Base-by-base conservation (phyloP, 2,888 invertebrate genomes). In the Zhuqinia jingwanae region DNA sequence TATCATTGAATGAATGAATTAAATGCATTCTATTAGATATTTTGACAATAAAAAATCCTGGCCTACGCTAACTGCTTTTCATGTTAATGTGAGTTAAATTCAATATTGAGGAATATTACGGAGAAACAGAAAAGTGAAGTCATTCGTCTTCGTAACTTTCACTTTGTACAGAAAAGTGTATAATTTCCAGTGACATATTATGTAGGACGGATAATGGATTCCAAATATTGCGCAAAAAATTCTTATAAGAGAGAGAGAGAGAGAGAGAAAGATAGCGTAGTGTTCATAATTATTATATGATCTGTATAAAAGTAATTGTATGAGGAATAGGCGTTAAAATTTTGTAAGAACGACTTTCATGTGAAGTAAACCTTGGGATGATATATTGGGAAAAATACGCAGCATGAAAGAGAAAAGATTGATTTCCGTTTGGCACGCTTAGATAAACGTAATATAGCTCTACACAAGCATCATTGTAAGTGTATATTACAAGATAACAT, bases 341-440 rank as follows among this genome's bases (percentile, higher is more conserved):
- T n/a, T n/a, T n/a, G n/a, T n/a, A n/a, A n/a, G n/a, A n/a, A n/a
- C n/a, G n/a, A n/a, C n/a, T n/a, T n/a, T n/a, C n/a, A n/a, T 30
- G n/a, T 63, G 36, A n/a, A 65, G n/a, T 36, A 30, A 76, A 76
- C 36, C 36, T 45, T 58, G 42, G 11, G 22, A 65, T 80, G 53
- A 80, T 70, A 63, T 68, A 56, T 58, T 27, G 22, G 60, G 13
- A 25, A 65, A 25, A 45, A 22, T 47, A 25, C 27, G 8, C 15
- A 58, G 68, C 20, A 65, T 81, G 81, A 75, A 47, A 50, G 56
- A 60, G 68, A 2, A 13, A 81, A 81, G 82, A 82, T 82, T 82
- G 82, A 82, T 82, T 82, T 58, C 82, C 58, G 58, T 58, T 68
- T 22, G 58, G 36, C 82, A 82, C 82, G 82, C 73, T 68, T 53